phyloP scores from a whole-genome alignment of 2,888 invertebrate species.

The Hirtodrosophila alboralis region DNA sequence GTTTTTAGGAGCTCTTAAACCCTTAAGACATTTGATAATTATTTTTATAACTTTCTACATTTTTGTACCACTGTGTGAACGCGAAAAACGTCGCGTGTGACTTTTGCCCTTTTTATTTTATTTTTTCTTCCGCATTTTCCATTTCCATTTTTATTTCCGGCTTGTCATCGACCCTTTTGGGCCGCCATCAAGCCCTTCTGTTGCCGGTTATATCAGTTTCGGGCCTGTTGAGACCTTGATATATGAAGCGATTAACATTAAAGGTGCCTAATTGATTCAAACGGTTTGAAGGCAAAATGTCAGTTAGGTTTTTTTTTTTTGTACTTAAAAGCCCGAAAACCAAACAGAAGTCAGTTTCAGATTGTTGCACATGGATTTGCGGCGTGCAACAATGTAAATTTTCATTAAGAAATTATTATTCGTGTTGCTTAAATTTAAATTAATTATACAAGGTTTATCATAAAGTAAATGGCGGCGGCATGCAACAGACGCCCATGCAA shows the following conservation, averaged over 20 bases:
- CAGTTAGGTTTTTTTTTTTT: too few species aligned
- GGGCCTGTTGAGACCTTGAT: conserved; percentile 53
- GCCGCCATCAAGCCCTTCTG: conserved; percentile 2
- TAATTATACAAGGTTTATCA: conserved; percentile 70
- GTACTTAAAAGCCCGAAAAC: too few species aligned
- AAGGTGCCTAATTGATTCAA: conserved; percentile 74
- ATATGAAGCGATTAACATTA: conserved; percentile 75
- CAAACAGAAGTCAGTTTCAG: too few species aligned
- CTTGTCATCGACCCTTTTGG: conserved; percentile 69
- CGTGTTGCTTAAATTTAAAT: conserved; percentile 71
- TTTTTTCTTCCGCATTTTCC: conserved; percentile 13
- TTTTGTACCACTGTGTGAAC: conserved; percentile 15
- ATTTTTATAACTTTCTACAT: too few species aligned
- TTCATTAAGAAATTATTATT: conserved; percentile 68
- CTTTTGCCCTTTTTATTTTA: conserved; percentile 36
- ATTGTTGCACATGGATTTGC: too few species aligned
- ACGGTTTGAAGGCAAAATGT: conserved; percentile 20
- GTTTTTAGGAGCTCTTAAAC: too few species aligned
- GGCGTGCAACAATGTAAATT: conserved; percentile 39
- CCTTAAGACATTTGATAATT: too few species aligned
- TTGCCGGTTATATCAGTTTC: conserved; percentile 40
- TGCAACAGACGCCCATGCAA: conserved; percentile 29
- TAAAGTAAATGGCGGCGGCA: conserved; percentile 58
- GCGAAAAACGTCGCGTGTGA: conserved; percentile 71
- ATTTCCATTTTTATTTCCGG: conserved; percentile 44